Percentiles rank a stretch among this genome's conserved stretches.
Evolutionary conservation across 2,797 vertebrate genomes (phyloP).

Genomic region (Phrynocephalus guinanensis): DNA sequence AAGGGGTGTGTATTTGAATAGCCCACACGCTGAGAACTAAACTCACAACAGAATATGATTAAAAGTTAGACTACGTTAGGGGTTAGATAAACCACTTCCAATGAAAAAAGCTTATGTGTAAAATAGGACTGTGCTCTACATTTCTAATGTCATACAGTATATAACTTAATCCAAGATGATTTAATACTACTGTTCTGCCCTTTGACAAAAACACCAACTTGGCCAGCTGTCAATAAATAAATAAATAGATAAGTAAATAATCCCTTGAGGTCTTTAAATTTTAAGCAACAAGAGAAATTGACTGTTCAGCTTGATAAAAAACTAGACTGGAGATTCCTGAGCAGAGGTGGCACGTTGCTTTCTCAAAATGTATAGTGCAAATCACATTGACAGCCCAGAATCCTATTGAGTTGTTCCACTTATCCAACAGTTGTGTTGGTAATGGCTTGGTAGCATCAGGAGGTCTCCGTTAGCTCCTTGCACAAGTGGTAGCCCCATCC

Average conservation of each 20-base stretch:
- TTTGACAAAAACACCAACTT: background rate
- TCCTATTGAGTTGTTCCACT: no score
- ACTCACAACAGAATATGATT: background rate
- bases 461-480: no score
- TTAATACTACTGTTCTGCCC: background rate
- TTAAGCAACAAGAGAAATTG: background rate
- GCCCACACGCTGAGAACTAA: background rate
- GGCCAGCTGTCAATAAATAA: background rate
- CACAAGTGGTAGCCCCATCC: no score
- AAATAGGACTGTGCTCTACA: background rate
- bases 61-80: background rate
- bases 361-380: background rate
- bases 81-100: background rate
- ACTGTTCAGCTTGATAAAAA: background rate
- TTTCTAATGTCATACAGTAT: background rate
- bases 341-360: background rate
- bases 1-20: background rate
- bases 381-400: background rate
- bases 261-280: background rate
- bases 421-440: no score
- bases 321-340: background rate
- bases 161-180: constrained; percentile 3
- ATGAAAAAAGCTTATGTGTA: background rate
- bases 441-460: no score
- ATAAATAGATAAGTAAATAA: no score